These are phyloP conservation scores for Acropora yongei DNA, from an alignment of 64 coral and sea anemone genomes.

Conservation along the genomic window DNA sequence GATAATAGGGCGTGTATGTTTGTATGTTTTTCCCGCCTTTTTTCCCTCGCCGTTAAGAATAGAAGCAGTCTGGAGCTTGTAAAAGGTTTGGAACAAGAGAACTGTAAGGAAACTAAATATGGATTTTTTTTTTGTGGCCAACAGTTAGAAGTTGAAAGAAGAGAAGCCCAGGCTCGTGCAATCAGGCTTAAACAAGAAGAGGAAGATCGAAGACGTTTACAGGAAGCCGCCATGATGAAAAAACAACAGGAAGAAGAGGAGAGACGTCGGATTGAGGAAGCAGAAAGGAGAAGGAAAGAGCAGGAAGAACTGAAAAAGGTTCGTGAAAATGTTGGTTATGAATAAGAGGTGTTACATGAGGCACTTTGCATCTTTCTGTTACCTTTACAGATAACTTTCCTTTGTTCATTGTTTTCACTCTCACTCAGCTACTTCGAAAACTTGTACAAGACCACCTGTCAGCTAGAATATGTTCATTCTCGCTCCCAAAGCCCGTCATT, in stretches of 20 bases:
- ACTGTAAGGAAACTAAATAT: no score
- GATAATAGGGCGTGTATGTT: no score
- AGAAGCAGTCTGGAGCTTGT: no score
- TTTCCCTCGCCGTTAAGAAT: no score
- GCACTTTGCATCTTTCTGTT: not conserved
- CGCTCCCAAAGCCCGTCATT: no score
- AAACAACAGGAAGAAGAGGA: conserved; percentile 83
- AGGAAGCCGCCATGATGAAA: conserved; percentile 58
- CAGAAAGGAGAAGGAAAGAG: conserved; percentile 74
- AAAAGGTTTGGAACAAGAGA: no score
- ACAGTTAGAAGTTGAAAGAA: conserved; percentile 85
- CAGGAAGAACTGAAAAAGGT: conserved; percentile 75
- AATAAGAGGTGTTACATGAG: no score
- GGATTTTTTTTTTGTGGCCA: not conserved
- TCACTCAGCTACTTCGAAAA: no score
- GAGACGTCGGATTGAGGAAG: conserved; percentile 58
- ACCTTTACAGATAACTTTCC: no score
- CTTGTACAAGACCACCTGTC: no score
- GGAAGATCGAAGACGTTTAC: conserved; percentile 62
- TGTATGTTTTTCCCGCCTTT: no score
- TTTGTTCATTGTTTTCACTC: not conserved
- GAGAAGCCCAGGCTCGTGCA: conserved; percentile 73
- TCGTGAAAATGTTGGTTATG: not conserved
- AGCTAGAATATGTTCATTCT: no score
- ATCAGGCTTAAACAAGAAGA: conserved; percentile 81